These are phyloP conservation scores for Hypolimnas misippus DNA, from an alignment of 2,888 invertebrate genomes.

Conservation along the genomic window DNA sequence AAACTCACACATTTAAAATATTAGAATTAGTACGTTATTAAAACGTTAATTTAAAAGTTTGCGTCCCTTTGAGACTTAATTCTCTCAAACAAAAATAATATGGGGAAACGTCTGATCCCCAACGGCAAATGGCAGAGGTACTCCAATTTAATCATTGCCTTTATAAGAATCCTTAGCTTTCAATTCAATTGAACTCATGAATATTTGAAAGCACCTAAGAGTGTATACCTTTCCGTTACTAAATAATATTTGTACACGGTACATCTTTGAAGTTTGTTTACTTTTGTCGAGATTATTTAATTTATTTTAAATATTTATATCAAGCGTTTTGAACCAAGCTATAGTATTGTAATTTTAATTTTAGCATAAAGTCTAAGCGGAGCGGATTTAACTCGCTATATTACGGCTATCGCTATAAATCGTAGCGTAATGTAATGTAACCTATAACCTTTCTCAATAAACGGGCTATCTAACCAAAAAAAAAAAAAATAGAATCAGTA, in stretches of 20 bases:
- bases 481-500: no score
- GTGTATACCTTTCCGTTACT: slow-evolving; percentile 32
- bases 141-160: slow-evolving; percentile 40
- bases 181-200: slow-evolving; percentile 40
- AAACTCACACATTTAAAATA: neutral
- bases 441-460: no score
- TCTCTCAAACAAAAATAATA: neutral
- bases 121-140: slow-evolving; percentile 32
- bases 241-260: slow-evolving; percentile 31
- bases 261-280: slow-evolving; percentile 27
- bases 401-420: no score
- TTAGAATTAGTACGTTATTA: no score
- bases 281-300: slow-evolving; percentile 11
- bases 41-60: neutral
- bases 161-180: slow-evolving; percentile 39
- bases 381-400: no score
- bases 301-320: neutral
- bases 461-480: no score
- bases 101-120: slow-evolving; percentile 14
- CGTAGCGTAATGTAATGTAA: no score
- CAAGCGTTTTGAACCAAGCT: neutral
- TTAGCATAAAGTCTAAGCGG: no score
- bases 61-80: neutral
- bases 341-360: neutral
- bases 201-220: slow-evolving; percentile 37